These are phyloP conservation scores for Cotesia glomerata DNA, from an alignment of 1,140 invertebrate genomes.

Conservation along the genomic window DNA sequence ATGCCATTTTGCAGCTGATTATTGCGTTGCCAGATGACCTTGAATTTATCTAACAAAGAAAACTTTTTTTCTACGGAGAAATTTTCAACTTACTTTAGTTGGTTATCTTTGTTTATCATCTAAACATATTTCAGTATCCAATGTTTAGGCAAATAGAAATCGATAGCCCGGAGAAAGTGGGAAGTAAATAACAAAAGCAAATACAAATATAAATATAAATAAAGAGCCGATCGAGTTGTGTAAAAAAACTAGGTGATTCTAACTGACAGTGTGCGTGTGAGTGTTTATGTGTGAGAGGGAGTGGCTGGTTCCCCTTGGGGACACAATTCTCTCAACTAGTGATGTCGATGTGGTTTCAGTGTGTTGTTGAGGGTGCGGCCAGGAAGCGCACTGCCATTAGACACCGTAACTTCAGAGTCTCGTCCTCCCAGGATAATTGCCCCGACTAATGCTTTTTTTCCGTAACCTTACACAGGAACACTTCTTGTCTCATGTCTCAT, in stretches of 20 bases:
- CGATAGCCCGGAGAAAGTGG: too few relatives aligned
- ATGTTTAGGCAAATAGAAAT: too few relatives aligned
- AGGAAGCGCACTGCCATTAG: conserved; percentile 55
- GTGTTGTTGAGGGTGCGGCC: conserved; percentile 31
- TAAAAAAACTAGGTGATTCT: neutral
- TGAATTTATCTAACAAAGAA: too few relatives aligned
- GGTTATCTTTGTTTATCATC: too few relatives aligned
- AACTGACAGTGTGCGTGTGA: neutral
- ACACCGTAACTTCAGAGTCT: conserved; percentile 47
- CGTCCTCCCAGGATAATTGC: conserved; percentile 56
- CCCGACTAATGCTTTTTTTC: conserved; percentile 51
- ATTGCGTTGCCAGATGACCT: too few relatives aligned
- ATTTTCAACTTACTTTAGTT: too few relatives aligned
- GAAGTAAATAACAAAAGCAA: too few relatives aligned
- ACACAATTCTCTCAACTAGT: conserved; percentile 35
- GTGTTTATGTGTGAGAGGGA: neutral
- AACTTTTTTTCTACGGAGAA: too few relatives aligned
- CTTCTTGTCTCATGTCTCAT: neutral
- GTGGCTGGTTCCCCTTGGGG: conserved; percentile 32
- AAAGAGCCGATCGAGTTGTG: too few relatives aligned
- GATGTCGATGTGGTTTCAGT: conserved; percentile 3
- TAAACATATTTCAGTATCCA: too few relatives aligned
- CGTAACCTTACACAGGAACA: neutral
- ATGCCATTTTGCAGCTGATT: too few relatives aligned
- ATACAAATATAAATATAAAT: neutral